phyloP scores from a whole-genome alignment of 92 coral and sea anemone species.

The Muricea muricata region DNA sequence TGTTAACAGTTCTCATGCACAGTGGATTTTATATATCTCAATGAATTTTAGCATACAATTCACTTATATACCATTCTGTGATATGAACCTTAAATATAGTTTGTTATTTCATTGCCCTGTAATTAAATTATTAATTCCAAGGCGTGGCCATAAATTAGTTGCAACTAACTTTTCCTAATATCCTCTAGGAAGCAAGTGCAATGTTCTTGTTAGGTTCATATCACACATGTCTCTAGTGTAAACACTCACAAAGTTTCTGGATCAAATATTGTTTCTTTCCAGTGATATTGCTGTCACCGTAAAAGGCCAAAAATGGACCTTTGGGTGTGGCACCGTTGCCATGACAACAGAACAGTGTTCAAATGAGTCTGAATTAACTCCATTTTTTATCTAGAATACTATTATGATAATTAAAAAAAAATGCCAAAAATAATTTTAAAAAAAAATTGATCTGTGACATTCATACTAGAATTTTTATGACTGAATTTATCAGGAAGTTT shows the following conservation, averaged over 20 bases:
- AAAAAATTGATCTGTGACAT: no score
- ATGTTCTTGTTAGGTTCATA: no score
- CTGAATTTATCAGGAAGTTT: no score
- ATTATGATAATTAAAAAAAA: no score
- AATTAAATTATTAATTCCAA: no score
- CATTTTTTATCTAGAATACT: not conserved
- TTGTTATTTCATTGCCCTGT: no score
- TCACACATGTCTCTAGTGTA: no score
- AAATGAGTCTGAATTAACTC: not conserved
- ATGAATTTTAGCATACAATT: not conserved
- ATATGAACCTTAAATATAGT: slow-evolving; percentile 9
- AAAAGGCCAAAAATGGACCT: not conserved
- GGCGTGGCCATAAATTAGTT: no score
- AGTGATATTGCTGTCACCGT: not conserved
- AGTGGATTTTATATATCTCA: not conserved
- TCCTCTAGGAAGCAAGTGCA: no score
- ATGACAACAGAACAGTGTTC: slow-evolving; percentile 5
- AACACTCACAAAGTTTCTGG: slow-evolving; percentile 1
- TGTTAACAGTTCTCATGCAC: not conserved
- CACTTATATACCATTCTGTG: not conserved
- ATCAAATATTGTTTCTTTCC: not conserved
- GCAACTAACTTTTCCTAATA: no score
- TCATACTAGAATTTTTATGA: no score
- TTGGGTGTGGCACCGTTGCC: slow-evolving; percentile 8
- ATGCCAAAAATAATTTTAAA: no score